phyloP scores from a whole-genome alignment of 1,140 invertebrate species.

The Drosophila repleta region DNA sequence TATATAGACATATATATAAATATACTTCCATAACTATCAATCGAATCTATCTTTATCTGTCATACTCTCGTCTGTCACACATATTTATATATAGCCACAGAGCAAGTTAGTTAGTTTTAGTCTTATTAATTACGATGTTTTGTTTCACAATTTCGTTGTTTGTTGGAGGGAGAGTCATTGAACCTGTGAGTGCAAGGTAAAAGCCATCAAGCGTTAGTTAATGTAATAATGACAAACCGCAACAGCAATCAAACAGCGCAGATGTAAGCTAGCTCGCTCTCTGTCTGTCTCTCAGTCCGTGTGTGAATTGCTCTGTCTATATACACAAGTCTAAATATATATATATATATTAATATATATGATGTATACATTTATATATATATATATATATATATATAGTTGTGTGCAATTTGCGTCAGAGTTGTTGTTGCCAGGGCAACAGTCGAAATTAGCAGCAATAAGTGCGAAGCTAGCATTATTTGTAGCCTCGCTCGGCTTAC shows the following conservation, averaged over 20 bases:
- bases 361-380: neutral
- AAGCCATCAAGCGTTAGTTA: slow-evolving; percentile 2
- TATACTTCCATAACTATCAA: too few species aligned
- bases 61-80: too few species aligned
- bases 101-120: too few species aligned
- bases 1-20: too few species aligned
- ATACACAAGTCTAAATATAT: neutral
- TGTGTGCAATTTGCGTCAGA: neutral
- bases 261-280: neutral
- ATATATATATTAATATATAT: neutral
- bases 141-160: neutral
- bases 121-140: too few species aligned
- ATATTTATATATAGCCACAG: too few species aligned
- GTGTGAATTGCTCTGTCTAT: too few species aligned
- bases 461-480: neutral
- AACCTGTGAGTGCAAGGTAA: slow-evolving; percentile 33
- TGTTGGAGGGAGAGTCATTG: slow-evolving; percentile 18
- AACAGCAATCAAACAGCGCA: slow-evolving; percentile 2
- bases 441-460: slow-evolving; percentile 3
- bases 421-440: neutral
- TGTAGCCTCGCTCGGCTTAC: neutral
- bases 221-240: slow-evolving; percentile 16
- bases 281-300: too few species aligned
- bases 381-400: neutral
- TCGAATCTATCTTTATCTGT: too few species aligned